Evolutionary conservation across 2,797 vertebrate species (phyloP).

Genomic region (Oreochromis grahami): DNA sequence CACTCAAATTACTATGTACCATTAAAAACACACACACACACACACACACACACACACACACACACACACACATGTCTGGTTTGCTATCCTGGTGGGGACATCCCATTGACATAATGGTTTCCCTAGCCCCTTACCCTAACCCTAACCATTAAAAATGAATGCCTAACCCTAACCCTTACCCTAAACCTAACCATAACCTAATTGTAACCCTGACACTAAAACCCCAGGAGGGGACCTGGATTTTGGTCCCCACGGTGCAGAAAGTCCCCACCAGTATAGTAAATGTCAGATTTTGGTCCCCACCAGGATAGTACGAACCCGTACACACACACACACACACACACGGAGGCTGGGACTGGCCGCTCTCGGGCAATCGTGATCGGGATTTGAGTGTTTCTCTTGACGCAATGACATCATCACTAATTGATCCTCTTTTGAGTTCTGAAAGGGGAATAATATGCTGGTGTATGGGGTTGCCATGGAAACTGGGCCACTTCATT

Average conservation of each 20-base stretch:
- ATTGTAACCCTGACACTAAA: no score
- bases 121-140: no score
- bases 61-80: not conserved
- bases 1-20: not conserved
- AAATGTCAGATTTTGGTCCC: no score
- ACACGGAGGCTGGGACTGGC: not conserved
- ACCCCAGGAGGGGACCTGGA: no score
- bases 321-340: not conserved
- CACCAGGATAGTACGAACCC: no score
- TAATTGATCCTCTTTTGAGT: constrained; percentile 65
- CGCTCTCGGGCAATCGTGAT: constrained; percentile 6
- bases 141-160: no score
- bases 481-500: constrained; percentile 61
- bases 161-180: no score
- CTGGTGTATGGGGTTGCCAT: constrained; percentile 63
- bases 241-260: no score
- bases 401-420: constrained; percentile 58
- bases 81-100: no score
- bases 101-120: no score
- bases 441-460: constrained; percentile 42
- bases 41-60: not conserved
- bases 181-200: no score
- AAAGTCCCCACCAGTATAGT: no score
- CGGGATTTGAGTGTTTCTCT: constrained; percentile 13
- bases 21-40: not conserved